A percentile compares a stretch with the other conserved stretches of the same genome.
Evolutionary conservation across 2,888 invertebrate species (phyloP).

Genomic region (Lepetodrilus schrolli): DNA sequence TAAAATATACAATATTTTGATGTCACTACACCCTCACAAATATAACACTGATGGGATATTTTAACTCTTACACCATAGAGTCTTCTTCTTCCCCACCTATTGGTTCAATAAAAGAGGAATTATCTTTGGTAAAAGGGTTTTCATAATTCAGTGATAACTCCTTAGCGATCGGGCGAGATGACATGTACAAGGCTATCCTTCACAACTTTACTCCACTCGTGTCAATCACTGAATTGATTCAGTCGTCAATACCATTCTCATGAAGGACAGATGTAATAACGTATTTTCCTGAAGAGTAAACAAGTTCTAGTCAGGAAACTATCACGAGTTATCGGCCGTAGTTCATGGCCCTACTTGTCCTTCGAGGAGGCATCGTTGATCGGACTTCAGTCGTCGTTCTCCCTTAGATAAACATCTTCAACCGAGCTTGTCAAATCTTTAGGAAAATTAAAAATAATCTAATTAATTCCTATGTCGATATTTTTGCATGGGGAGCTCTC

Average conservation of each 20-base stretch:
- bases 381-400: background rate
- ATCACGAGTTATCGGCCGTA: background rate
- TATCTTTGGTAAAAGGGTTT: too few relatives aligned
- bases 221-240: background rate
- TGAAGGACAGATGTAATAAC: conserved; percentile 19
- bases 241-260: background rate
- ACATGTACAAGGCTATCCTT: too few relatives aligned
- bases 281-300: conserved; percentile 7
- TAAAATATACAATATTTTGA: too few relatives aligned
- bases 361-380: background rate
- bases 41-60: too few relatives aligned
- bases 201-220: too few relatives aligned
- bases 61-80: too few relatives aligned
- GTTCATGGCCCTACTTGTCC: background rate
- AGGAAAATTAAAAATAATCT: conserved; percentile 33
- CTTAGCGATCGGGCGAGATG: too few relatives aligned
- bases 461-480: conserved; percentile 38
- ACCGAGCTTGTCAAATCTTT: conserved; percentile 32
- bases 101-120: too few relatives aligned
- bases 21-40: too few relatives aligned
- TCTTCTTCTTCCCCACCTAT: too few relatives aligned
- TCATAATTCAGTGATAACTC: too few relatives aligned
- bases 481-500: conserved; percentile 29
- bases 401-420: conserved; percentile 32
- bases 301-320: conserved; percentile 4